These are phyloP conservation scores for Pachydiplax longipennis DNA, from an alignment of 2,888 invertebrate genomes.

Conservation along the genomic window DNA sequence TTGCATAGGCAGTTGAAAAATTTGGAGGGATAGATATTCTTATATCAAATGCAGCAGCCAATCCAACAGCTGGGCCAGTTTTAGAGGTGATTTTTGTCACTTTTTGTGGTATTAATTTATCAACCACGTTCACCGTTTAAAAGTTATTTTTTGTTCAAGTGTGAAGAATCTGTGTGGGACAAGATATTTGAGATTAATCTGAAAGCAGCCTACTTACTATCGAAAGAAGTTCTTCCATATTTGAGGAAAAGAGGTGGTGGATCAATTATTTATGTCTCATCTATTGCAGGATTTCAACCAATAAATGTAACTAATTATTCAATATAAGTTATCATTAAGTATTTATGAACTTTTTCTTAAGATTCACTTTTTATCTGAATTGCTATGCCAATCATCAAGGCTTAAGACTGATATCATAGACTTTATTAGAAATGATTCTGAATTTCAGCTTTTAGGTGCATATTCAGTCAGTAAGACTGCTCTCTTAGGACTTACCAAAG, in stretches of 20 bases:
- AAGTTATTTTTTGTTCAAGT: conserved; percentile 61
- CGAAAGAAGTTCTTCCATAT: conserved; percentile 86
- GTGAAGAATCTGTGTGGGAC: conserved; percentile 86
- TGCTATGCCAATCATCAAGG: too few species aligned
- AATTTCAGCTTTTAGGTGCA: conserved; percentile 77
- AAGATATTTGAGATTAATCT: conserved; percentile 97
- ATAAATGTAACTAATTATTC: conserved; percentile 65
- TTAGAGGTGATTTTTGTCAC: conserved; percentile 67
- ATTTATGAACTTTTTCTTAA: too few species aligned
- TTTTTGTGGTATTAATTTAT: not conserved
- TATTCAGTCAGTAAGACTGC: conserved; percentile 96
- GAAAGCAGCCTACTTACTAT: conserved; percentile 84
- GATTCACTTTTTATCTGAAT: not conserved
- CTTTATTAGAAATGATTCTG: conserved; percentile 13
- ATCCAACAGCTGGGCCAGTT: conserved; percentile 81
- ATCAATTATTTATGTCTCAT: conserved; percentile 86
- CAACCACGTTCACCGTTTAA: not conserved
- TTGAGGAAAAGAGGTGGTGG: conserved; percentile 80
- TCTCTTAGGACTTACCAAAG: conserved; percentile 86
- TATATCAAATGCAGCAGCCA: conserved; percentile 94
- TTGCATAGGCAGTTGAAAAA: conserved; percentile 70
- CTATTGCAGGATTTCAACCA: conserved; percentile 84
- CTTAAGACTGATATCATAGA: not conserved
- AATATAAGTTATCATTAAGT: not conserved
- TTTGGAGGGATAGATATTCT: conserved; percentile 92